These are phyloP conservation scores for Frankliniella fusca DNA, from an alignment of 2,888 invertebrate genomes.

Conservation along the genomic window DNA sequence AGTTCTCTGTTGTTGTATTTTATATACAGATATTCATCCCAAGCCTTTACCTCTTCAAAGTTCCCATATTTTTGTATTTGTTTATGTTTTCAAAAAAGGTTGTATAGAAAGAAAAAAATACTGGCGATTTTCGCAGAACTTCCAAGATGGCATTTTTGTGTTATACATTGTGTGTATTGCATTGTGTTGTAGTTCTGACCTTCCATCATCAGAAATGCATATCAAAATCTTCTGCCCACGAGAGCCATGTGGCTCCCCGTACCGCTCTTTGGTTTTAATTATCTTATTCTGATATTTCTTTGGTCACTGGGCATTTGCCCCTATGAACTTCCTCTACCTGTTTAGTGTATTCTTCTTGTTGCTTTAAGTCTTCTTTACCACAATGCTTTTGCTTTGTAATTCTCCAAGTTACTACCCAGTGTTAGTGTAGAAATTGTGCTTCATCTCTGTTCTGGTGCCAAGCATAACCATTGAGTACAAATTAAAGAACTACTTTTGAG, in stretches of 20 bases:
- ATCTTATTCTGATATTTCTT: not conserved
- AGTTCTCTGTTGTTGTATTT: too few relatives aligned
- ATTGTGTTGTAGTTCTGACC: too few relatives aligned
- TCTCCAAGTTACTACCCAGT: not conserved
- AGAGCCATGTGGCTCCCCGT: too few relatives aligned
- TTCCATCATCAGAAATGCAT: too few relatives aligned
- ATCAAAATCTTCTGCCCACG: too few relatives aligned
- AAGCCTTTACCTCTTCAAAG: not conserved
- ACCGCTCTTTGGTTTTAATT: too few relatives aligned
- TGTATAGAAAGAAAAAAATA: too few relatives aligned
- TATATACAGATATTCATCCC: not conserved
- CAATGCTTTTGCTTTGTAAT: not conserved
- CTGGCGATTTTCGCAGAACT: too few relatives aligned
- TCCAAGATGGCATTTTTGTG: too few relatives aligned
- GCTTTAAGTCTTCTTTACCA: not conserved
- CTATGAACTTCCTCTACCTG: not conserved
- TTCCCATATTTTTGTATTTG: not conserved
- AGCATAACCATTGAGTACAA: slow-evolving; percentile 9
- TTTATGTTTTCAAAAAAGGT: not conserved
- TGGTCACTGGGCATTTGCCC: not conserved
- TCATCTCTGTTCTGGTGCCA: slow-evolving; percentile 10
- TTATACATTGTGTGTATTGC: too few relatives aligned
- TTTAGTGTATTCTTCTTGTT: not conserved
- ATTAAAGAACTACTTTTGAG: not conserved
- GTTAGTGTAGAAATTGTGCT: not conserved